Percentiles rank a stretch among this genome's conserved stretches.
Evolutionary conservation across 1,140 invertebrate genomes (phyloP).

Genomic region (Psilanteris sp.): DNA sequence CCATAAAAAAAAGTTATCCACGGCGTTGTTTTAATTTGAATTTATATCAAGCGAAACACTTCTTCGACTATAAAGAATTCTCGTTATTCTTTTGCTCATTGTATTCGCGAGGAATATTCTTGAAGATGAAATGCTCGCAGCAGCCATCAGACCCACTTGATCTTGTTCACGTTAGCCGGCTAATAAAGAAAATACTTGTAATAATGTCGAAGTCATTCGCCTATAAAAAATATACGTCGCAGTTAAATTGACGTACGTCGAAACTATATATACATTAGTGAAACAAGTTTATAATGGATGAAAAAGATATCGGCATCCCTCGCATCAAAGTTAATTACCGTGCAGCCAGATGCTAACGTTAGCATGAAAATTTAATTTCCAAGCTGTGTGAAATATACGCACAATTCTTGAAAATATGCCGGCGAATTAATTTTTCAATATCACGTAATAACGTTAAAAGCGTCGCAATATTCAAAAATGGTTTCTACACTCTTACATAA

Average conservation of each 20-base stretch:
- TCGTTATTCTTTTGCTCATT: too few species aligned
- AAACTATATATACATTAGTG: not conserved
- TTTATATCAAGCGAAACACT: too few species aligned
- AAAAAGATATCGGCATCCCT: conserved; percentile 1
- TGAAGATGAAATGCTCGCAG: too few species aligned
- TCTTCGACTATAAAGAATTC: too few species aligned
- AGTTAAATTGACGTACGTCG: not conserved
- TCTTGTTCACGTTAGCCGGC: too few species aligned
- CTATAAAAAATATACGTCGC: too few species aligned
- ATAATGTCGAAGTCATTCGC: too few species aligned
- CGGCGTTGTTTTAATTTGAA: too few species aligned
- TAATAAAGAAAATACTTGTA: too few species aligned
- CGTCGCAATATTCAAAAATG: conserved; percentile 13
- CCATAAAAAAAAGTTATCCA: too few species aligned
- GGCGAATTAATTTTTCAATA: conserved; percentile 16
- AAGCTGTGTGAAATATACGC: not conserved
- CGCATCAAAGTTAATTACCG: conserved; percentile 14
- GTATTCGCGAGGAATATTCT: too few species aligned
- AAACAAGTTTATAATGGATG: not conserved
- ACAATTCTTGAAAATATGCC: conserved; percentile 4
- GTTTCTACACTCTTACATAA: conserved; percentile 15
- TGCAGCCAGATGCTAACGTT: conserved; percentile 1
- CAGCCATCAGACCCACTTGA: too few species aligned
- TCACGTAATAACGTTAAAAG: conserved; percentile 20
- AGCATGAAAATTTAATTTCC: conserved; percentile 10